Evolutionary conservation across 2,888 invertebrate genomes (phyloP).

Genomic region (Epiblema foenella): DNA sequence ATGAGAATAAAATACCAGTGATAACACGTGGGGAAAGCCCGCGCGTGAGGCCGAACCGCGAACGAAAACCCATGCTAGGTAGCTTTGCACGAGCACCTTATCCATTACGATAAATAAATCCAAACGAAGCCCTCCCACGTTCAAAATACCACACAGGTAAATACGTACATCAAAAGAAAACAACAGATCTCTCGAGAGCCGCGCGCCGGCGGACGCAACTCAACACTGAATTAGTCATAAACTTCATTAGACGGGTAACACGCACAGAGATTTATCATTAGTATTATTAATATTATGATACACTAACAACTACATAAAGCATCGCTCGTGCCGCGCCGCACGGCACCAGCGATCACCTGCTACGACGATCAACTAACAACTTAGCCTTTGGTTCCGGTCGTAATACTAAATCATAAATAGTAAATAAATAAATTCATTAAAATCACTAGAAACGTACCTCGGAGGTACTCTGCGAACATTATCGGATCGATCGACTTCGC

Average conservation of each 20-base stretch:
- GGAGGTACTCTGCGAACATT: background rate
- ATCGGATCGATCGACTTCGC: slow-evolving; percentile 5
- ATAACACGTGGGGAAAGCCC: no score
- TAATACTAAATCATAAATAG: slow-evolving; percentile 42
- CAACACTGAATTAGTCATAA: slow-evolving; percentile 52
- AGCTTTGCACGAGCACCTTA: background rate
- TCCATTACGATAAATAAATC: slow-evolving; percentile 46
- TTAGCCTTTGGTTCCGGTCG: slow-evolving; percentile 46
- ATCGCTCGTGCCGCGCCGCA: slow-evolving; percentile 73
- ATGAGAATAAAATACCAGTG: no score
- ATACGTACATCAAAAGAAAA: slow-evolving; percentile 9
- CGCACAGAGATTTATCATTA: slow-evolving; percentile 67
- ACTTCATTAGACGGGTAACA: slow-evolving; percentile 62
- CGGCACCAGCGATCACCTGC: slow-evolving; percentile 26
- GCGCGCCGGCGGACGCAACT: slow-evolving; percentile 7
- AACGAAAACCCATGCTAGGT: slow-evolving; percentile 25
- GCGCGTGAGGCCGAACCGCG: background rate
- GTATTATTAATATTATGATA: slow-evolving; percentile 62
- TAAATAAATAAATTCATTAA: slow-evolving; percentile 43
- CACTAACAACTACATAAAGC: slow-evolving; percentile 80
- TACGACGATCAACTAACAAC: slow-evolving; percentile 36
- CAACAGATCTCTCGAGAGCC: slow-evolving; percentile 13
- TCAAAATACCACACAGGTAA: slow-evolving; percentile 15
- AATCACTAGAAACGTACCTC: slow-evolving; percentile 29
- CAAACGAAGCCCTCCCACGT: slow-evolving; percentile 38